Evolutionary conservation across 1,140 invertebrate species (phyloP), one percentile per base, ranked within the genome.

Genomic region (Leptoteleia sp.): DNA sequence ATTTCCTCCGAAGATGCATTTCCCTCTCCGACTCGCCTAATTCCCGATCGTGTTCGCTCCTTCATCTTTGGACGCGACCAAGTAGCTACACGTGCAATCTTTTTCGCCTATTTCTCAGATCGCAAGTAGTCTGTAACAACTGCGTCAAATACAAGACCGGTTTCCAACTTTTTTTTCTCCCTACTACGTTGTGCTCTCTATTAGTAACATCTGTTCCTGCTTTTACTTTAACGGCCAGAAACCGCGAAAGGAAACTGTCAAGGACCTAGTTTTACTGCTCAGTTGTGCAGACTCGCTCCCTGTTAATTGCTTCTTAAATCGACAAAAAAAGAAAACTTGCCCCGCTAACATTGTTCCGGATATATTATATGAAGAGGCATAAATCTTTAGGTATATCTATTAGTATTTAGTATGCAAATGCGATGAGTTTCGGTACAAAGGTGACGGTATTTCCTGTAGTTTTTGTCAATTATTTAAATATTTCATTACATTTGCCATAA

Each of bases 91-190:
- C 62, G 67, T 47, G 80, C 81, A 81, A 82, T 86, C 82, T 83
- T 86, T 86, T 83, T 84, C 79, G 79, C 76, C 70, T 62, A 47
- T 76, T 67, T 64, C 67, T 83, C 68, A 76, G 76, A 82, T 85
- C 80, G 68, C 78, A 76, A 84, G 80, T 81, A 84, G 78, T 81
- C 83, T 77, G 79, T 84, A 83, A 85, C 84, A 83, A 85, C 80
- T 84, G 80, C 83, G 82, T 83, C 84, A 82, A 83, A 84, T 83
- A 77, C 81, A 83, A 79, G 52, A 80, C 79, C 67, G 43, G 76
- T 55, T 79, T 62, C 62, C 3, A 79, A 83, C 79, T 84, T 83
- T 80, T 76, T 76, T 62, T n/a, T n/a, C n/a, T n/a, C n/a, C n/a
- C 61, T 59, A 65, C 59, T 62, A 48, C 67, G 59, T 76, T 80